Percentiles rank a stretch among this genome's conserved stretches.
Conservation (phyloP, 2,797 vertebrate species). For the Vipera ursinii region DNA sequence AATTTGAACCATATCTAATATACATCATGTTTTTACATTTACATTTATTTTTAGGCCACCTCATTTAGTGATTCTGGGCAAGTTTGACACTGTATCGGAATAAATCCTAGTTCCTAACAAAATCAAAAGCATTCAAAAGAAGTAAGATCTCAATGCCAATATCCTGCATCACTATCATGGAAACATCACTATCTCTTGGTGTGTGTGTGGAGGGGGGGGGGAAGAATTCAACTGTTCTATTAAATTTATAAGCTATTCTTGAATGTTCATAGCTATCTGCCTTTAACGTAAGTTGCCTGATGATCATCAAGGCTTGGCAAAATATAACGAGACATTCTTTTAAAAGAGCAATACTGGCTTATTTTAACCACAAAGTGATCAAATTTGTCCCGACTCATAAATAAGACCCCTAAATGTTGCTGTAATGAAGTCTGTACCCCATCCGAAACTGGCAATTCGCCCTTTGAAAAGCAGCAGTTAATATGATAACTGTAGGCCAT, state of each 20-base stretch:
- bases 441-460: not conserved
- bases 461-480: constrained; percentile 49
- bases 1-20: not conserved
- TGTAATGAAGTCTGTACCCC: constrained; percentile 32
- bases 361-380: not conserved
- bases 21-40: not conserved
- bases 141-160: not conserved
- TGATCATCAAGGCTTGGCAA: not conserved
- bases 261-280: not conserved
- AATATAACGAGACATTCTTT: not conserved
- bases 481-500: constrained; percentile 43
- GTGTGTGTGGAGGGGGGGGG: too few species aligned
- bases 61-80: not conserved
- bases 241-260: not conserved
- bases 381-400: not conserved
- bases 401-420: not conserved
- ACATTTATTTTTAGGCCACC: not conserved
- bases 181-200: not conserved
- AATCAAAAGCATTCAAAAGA: not conserved
- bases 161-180: not conserved
- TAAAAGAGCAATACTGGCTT: not conserved
- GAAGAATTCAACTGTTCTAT: not conserved
- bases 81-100: not conserved
- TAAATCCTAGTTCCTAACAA: not conserved
- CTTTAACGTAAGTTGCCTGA: not conserved